Percentiles rank a stretch among this genome's conserved stretches.
phyloP scores from a whole-genome alignment of 2,888 invertebrate genomes.

The Siphlonurus alternatus region DNA sequence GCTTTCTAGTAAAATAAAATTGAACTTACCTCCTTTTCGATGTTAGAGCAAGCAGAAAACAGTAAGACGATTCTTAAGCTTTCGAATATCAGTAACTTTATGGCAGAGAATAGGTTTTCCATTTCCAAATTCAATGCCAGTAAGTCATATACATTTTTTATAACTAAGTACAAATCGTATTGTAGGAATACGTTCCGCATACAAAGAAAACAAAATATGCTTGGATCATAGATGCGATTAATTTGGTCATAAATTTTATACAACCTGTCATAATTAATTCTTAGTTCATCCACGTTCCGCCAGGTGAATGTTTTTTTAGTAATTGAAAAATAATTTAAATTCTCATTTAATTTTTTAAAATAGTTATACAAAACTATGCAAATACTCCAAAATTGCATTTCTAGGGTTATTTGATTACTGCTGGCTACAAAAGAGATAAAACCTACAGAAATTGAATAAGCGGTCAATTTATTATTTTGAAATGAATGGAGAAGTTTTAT shows the following conservation, averaged over 20 bases:
- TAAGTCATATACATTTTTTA: neutral
- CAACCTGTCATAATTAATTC: neutral
- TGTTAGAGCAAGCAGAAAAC: neutral
- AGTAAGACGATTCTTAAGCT: neutral
- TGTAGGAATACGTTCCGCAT: neutral
- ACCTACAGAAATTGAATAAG: no score
- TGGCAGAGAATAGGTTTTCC: neutral
- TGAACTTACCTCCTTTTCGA: no score
- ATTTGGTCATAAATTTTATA: neutral
- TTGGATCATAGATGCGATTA: neutral
- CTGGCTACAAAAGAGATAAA: neutral
- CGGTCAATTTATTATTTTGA: no score
- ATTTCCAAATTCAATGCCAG: neutral
- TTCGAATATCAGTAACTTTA: neutral
- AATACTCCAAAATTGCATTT: neutral
- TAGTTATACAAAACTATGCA: neutral
- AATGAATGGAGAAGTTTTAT: no score
- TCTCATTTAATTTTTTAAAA: neutral
- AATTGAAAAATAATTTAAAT: no score
- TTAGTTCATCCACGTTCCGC: neutral
- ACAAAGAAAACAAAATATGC: neutral
- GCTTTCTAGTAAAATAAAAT: no score
- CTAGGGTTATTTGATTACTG: neutral
- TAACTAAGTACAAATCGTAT: neutral
- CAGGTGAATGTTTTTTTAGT: no score